Evolutionary conservation across 1,140 invertebrate genomes (phyloP), one percentile per base, ranked within the genome.

Genomic region (Anthonomus grandis): DNA sequence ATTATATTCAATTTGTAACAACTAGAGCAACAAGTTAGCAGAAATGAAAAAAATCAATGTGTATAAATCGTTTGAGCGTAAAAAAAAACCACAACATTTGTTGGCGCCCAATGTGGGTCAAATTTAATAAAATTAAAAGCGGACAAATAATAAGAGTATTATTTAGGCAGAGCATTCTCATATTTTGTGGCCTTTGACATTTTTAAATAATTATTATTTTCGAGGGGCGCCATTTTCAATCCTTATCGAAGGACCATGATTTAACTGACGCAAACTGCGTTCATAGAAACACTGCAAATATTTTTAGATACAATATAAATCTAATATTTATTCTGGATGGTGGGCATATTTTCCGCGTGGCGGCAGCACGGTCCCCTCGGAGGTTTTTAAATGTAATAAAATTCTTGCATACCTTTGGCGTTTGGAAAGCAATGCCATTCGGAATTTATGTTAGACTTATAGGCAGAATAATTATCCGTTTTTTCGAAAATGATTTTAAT

Each of bases 261-360:
- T 42, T 21, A 18, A 34, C 25, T 68, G 62, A 68, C 63, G 66
- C 54, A 68, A 59, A 58, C 59, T 45, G 57, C 58, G 52, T 69
- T 64, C 64, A 63, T 56, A 56, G 65, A 66, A 69, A 66, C 56
- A 61, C 65, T 64, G 64, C 67, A 70, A 68, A 68, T 70, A 70
- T 70, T 68, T 70, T 70, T 70, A 70, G 69, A 68, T 64, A 63
- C 64, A 66, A 68, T 67, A n/a, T n/a, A 66, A 63, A 67, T 65
- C 66, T 64, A 68, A 66, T 67, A 67, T 67, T 70, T 64, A 65
- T 68, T 59, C 57, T 47, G 57, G 23, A 22, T 27, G 27, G 62
- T 63, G 61, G 60, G 64, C 64, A 69, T 69, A 68, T 65, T 70
- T 70, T 64, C 65, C 46, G 47, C 46, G 38, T 44, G 65, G 61